Percentiles rank a stretch among this genome's conserved stretches.
These are phyloP conservation scores for Aix galericulata DNA, from an alignment of 2,113 vertebrate genomes.

Conservation along the genomic window DNA sequence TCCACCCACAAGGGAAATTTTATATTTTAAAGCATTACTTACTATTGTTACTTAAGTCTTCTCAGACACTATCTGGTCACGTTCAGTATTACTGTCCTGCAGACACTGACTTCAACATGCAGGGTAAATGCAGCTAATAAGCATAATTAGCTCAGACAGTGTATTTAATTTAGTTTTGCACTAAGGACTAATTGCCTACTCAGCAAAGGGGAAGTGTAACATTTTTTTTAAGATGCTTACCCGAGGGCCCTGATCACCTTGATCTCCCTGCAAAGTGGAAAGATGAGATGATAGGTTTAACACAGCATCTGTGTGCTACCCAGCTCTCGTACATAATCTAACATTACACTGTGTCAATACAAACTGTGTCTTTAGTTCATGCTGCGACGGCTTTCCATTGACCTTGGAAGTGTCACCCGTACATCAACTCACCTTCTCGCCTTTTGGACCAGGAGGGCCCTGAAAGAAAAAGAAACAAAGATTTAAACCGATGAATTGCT, in stretches of 20 bases:
- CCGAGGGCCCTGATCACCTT: constrained; percentile 99
- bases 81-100: constrained; percentile 55
- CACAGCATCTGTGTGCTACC: constrained; percentile 66
- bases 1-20: neutral
- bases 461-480: constrained; percentile 68
- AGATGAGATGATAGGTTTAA: constrained; percentile 78
- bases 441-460: constrained; percentile 92
- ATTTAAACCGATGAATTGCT: neutral
- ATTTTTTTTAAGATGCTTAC: constrained; percentile 87
- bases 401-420: neutral
- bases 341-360: constrained; percentile 62
- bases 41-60: neutral
- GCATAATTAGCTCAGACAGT: constrained; percentile 69
- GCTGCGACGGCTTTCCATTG: constrained; percentile 48
- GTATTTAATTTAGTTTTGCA: constrained; percentile 59
- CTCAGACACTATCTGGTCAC: neutral
- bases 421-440: constrained; percentile 92
- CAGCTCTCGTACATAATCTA: constrained; percentile 71
- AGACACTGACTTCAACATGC: constrained; percentile 71
- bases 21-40: neutral
- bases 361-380: constrained; percentile 39
- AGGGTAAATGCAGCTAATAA: constrained; percentile 71
- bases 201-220: constrained; percentile 67
- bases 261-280: constrained; percentile 92
- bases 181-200: constrained; percentile 66